Evolutionary conservation across 2,888 invertebrate species (phyloP).

Genomic region (Dryocosmus kuriphilus): DNA sequence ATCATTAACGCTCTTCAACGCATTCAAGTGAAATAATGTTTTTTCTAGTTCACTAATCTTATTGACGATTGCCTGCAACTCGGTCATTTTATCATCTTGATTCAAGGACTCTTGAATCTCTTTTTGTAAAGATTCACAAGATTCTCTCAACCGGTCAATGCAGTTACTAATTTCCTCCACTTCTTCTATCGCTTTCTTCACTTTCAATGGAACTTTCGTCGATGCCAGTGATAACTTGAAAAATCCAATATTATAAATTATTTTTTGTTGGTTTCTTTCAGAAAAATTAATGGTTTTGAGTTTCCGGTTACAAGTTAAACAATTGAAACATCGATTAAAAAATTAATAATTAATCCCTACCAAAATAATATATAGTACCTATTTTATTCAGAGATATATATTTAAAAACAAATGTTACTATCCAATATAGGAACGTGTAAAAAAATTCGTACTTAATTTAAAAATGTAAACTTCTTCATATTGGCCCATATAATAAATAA

Average conservation of each 20-base stretch:
- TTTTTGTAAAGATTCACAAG: slow-evolving; percentile 67
- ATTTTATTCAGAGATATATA: too few relatives aligned
- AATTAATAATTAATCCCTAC: too few relatives aligned
- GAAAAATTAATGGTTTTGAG: too few relatives aligned
- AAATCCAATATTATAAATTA: slow-evolving; percentile 39
- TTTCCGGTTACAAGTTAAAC: too few relatives aligned
- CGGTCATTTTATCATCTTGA: slow-evolving; percentile 77
- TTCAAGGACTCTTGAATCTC: slow-evolving; percentile 74
- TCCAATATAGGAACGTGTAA: too few relatives aligned
- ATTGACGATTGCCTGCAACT: slow-evolving; percentile 80
- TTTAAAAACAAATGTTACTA: too few relatives aligned
- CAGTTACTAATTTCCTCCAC: slow-evolving; percentile 80
- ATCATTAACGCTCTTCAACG: slow-evolving; percentile 85
- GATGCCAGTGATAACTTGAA: slow-evolving; percentile 82
- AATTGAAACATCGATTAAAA: too few relatives aligned
- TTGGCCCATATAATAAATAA: too few relatives aligned
- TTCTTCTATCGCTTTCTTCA: slow-evolving; percentile 82
- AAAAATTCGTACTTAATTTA: too few relatives aligned
- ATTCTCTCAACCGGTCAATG: slow-evolving; percentile 79
- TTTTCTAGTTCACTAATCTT: slow-evolving; percentile 81
- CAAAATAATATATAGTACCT: too few relatives aligned
- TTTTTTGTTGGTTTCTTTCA: too few relatives aligned
- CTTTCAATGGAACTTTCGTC: slow-evolving; percentile 82
- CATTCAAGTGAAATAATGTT: slow-evolving; percentile 83
- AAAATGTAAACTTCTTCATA: too few relatives aligned